phyloP scores from a whole-genome alignment of 2,888 invertebrate genomes.

The Acleris cristana region DNA sequence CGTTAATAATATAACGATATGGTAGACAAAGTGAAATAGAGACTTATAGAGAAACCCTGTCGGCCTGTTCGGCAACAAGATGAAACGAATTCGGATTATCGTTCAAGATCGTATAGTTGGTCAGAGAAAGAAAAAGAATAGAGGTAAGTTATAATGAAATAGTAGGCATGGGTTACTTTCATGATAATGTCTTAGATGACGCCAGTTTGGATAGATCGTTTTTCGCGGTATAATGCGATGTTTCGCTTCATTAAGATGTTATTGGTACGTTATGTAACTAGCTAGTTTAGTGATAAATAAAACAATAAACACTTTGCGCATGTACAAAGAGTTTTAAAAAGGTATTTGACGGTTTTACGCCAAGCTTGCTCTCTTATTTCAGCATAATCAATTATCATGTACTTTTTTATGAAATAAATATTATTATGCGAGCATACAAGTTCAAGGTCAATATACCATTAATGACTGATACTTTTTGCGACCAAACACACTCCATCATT shows the following conservation, averaged over 20 bases:
- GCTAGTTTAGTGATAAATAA: no score
- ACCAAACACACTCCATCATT: slow-evolving; percentile 30
- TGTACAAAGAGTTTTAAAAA: no score
- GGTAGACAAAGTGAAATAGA: no score
- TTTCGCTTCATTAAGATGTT: no score
- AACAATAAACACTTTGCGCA: no score
- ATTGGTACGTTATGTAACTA: no score
- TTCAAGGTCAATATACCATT: slow-evolving; percentile 28
- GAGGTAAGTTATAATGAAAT: not conserved
- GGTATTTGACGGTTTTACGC: no score
- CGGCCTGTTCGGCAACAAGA: slow-evolving; percentile 46
- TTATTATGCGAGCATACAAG: slow-evolving; percentile 7
- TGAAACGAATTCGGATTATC: slow-evolving; percentile 47
- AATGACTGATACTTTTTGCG: slow-evolving; percentile 23
- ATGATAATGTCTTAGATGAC: not conserved
- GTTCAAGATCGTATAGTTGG: slow-evolving; percentile 48
- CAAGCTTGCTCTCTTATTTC: no score
- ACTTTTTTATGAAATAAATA: not conserved
- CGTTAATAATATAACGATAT: no score
- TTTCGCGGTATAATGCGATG: no score
- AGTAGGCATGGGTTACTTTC: not conserved
- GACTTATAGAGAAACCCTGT: no score
- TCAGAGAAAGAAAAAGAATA: slow-evolving; percentile 40
- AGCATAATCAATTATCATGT: no score
- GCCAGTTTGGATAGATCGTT: not conserved